Base-by-base conservation (phyloP, 2,888 invertebrate genomes). In the Alitta virens region DNA sequence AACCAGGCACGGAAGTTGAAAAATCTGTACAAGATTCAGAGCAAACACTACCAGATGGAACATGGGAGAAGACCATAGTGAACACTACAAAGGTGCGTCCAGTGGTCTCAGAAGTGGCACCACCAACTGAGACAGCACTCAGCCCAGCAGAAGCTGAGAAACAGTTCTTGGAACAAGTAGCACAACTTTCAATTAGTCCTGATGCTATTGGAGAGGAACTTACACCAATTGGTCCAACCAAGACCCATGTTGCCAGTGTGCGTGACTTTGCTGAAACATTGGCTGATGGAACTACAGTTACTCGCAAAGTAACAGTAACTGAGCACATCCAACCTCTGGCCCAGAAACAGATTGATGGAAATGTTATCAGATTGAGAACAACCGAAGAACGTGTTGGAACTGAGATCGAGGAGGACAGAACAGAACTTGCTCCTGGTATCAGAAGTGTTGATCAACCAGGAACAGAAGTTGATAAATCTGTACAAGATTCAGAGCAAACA, bases 301-400 rank as follows among this genome's bases (percentile, higher is more conserved):
- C 65, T 53, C 71, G 69, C 27, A 70, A 66, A 43, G 69, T 79
- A 2, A 70, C 75, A 24, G 66, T 71, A 49, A 69, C 71, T 14
- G 71, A 75, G 21, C 65, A 65, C 43, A 73, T 74, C 1, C 76
- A 76, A 51, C 71, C 74, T 26, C 67, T 71, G 38, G 61, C 62
- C n/a, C 66, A 63, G 58, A 60, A 51, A 9, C 53, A 53, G n/a
- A 27, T 33, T 14, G 42, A 46, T 18, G 57, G 38, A 23, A 57
- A 46, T 51, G 23, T 56, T 16, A 56, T 51, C 40, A 60, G 51
- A 21, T 25, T 56, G 21, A 43, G 61, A 23, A 43, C 27, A 33
- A 33, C 43, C 16, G 43, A 52, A 24, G 53, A 49, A 25, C 21
- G 43, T 14, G 57, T 61, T 23, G 64, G 64, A 2, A 56, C 55